Conservation (phyloP, 2,113 vertebrate species). For the Tautogolabrus adspersus region DNA sequence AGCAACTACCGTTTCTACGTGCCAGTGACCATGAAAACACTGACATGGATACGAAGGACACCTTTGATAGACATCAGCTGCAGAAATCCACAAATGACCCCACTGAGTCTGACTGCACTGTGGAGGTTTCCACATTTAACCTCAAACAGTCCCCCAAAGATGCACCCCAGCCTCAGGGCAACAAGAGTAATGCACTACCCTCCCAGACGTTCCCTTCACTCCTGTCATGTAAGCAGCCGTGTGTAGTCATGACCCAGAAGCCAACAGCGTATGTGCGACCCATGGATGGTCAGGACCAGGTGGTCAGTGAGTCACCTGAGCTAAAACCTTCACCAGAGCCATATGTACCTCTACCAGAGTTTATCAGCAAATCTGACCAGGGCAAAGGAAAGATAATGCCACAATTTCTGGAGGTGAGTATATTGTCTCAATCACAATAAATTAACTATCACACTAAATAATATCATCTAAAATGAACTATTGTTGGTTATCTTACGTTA, state of each 20-base stretch:
- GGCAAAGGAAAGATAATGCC: slow-evolving; percentile 86
- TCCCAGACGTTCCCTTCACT: slow-evolving; percentile 88
- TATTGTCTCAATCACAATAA: not conserved
- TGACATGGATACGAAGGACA: slow-evolving; percentile 60
- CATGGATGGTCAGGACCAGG: slow-evolving; percentile 96
- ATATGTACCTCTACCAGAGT: slow-evolving; percentile 81
- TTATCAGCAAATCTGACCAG: slow-evolving; percentile 84
- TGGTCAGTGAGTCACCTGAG: slow-evolving; percentile 87
- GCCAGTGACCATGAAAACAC: slow-evolving; percentile 84
- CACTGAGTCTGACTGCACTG: slow-evolving; percentile 43
- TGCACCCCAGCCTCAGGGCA: slow-evolving; percentile 60
- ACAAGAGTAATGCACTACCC: slow-evolving; percentile 79
- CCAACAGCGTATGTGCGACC: slow-evolving; percentile 96
- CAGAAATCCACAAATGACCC: slow-evolving; percentile 37
- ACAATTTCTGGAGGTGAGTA: slow-evolving; percentile 88
- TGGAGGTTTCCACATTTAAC: slow-evolving; percentile 64
- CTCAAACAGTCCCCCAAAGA: slow-evolving; percentile 72
- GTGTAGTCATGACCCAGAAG: slow-evolving; percentile 88
- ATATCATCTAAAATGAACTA: too few species aligned
- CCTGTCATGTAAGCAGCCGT: slow-evolving; percentile 87
- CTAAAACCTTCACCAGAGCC: slow-evolving; percentile 87
- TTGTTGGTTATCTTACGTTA: too few species aligned
- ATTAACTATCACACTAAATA: not conserved
- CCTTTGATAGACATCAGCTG: slow-evolving; percentile 39
- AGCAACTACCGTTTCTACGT: slow-evolving; percentile 83